These are phyloP conservation scores for Microhierax caerulescens DNA, from an alignment of 2,797 vertebrate genomes.

Conservation along the genomic window DNA sequence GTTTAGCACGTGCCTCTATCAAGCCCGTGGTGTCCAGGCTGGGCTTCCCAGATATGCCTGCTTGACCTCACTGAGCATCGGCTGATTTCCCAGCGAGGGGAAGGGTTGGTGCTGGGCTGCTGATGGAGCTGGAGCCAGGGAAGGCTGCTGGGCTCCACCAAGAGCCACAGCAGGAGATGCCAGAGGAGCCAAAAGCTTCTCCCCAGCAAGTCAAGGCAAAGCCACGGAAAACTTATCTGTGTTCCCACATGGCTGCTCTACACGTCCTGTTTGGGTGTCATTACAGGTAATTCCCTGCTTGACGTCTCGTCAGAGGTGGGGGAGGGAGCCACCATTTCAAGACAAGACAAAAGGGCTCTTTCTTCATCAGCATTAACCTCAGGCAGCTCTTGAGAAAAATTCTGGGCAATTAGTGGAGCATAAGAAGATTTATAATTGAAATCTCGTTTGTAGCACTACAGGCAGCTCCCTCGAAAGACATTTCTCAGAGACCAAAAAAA, in stretches of 20 bases:
- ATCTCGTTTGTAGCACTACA: constrained; percentile 49
- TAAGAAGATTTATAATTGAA: constrained; percentile 69
- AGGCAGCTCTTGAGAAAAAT: constrained; percentile 65
- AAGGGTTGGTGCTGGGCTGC: background rate
- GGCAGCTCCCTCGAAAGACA: constrained; percentile 27
- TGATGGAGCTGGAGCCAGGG: background rate
- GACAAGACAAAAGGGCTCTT: constrained; percentile 52
- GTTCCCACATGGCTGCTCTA: background rate
- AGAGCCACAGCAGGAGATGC: background rate
- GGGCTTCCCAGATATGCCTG: background rate
- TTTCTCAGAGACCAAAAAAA: constrained; percentile 34
- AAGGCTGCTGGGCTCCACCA: background rate
- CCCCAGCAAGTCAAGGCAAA: background rate
- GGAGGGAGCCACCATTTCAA: constrained; percentile 7
- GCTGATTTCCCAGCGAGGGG: background rate
- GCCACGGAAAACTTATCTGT: background rate
- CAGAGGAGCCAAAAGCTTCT: background rate
- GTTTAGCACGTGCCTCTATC: background rate
- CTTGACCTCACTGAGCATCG: background rate
- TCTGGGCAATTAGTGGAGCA: constrained; percentile 65
- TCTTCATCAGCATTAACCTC: constrained; percentile 56
- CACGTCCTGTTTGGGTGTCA: background rate
- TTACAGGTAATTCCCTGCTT: constrained; percentile 42
- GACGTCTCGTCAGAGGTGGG: background rate
- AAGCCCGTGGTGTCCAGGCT: background rate